phyloP scores from a whole-genome alignment of 37 sponge, comb jelly and placozoan genomes.

The Mnemiopsis leidyi region DNA sequence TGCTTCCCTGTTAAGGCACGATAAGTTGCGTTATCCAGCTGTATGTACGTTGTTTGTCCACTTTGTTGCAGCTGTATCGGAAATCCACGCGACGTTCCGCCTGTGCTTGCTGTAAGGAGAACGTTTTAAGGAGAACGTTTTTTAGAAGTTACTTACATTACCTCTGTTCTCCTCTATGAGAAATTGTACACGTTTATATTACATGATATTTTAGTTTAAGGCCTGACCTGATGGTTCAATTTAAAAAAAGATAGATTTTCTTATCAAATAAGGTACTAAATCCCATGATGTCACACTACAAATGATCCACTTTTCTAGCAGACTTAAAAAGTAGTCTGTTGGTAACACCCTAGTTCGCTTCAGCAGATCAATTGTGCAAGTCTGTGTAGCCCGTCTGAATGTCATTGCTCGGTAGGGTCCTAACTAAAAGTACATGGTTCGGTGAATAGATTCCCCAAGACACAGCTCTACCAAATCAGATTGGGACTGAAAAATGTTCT shows the following conservation, averaged over 20 bases:
- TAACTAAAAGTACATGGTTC: not conserved
- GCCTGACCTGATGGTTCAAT: no score
- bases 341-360: not conserved
- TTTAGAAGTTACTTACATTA: no score
- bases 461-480: not conserved
- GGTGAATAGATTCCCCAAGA: not conserved
- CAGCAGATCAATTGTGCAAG: not conserved
- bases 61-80: not conserved
- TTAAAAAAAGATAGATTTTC: no score
- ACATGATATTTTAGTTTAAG: no score
- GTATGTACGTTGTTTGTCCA: constrained; percentile 39
- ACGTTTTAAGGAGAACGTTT: no score
- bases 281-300: not conserved
- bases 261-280: not conserved
- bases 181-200: no score
- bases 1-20: constrained; percentile 41
- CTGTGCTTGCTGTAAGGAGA: constrained; percentile 7
- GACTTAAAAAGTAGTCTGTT: no score
- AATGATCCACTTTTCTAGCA: no score
- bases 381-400: not conserved
- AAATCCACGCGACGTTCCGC: not conserved
- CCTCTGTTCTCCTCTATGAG: no score
- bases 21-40: constrained; percentile 32
- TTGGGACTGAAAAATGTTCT: not conserved
- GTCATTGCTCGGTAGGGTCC: not conserved